Conservation (phyloP, 2,888 invertebrate genomes). For the Halocaridina rubra region DNA sequence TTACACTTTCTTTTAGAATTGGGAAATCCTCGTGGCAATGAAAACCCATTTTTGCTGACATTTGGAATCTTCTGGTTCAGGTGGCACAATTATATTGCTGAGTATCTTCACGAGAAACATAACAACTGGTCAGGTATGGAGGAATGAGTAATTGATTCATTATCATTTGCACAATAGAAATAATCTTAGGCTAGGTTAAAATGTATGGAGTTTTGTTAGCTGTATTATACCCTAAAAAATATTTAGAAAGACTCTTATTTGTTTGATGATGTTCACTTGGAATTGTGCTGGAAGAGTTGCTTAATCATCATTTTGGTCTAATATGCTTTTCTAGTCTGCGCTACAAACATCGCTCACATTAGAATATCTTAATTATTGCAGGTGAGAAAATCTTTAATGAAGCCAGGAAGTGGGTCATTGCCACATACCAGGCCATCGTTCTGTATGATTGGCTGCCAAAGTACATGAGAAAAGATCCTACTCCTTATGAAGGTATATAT, state of each 20-base stretch:
- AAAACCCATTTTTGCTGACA: constrained; percentile 72
- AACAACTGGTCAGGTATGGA: constrained; percentile 68
- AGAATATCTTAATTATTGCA: no score
- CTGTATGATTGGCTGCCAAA: constrained; percentile 72
- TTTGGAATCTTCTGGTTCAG: constrained; percentile 73
- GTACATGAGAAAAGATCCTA: constrained; percentile 68
- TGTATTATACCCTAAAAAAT: no score
- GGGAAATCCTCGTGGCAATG: constrained; percentile 73
- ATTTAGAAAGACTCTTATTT: no score
- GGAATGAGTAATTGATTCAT: no score
- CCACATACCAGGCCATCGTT: constrained; percentile 72
- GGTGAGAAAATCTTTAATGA: constrained; percentile 72
- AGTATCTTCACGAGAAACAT: constrained; percentile 67
- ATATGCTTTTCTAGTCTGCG: no score
- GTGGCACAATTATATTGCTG: constrained; percentile 73
- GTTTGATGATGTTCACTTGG: no score
- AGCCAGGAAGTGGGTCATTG: constrained; percentile 74
- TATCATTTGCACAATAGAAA: no score
- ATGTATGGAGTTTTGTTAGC: no score
- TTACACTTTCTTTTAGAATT: constrained; percentile 68
- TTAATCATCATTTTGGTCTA: no score
- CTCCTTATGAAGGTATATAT: constrained; percentile 66
- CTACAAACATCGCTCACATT: no score
- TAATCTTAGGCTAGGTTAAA: no score
- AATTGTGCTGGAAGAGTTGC: no score